Percentiles rank a stretch among this genome's conserved stretches.
Conservation (phyloP, 2,113 vertebrate species). For the Nycticryphes semicollaris region DNA sequence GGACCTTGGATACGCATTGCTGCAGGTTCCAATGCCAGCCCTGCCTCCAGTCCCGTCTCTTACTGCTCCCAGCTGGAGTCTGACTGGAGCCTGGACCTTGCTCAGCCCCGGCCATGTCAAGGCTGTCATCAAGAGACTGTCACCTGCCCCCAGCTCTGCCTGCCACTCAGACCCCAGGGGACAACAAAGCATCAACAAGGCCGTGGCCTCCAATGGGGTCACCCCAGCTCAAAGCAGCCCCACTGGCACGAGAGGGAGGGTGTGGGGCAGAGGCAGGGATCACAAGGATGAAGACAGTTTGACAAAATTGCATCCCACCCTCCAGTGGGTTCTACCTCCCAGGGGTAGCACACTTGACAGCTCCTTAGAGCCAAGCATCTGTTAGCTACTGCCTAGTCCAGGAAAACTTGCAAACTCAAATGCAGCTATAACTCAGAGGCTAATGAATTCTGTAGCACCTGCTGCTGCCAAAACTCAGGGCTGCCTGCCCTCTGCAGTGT, state of each 20-base stretch:
- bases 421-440: conserved; percentile 9
- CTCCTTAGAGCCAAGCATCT: conserved; percentile 9
- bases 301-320: neutral
- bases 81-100: neutral
- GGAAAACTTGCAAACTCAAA: conserved; percentile 2
- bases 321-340: neutral
- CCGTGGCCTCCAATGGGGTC: fast-evolving
- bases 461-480: conserved; percentile 32
- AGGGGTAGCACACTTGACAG: neutral
- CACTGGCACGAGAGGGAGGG: fast-evolving
- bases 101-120: fast-evolving
- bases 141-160: neutral
- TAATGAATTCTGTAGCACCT: conserved; percentile 41
- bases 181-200: fast-evolving
- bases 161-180: neutral
- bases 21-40: neutral
- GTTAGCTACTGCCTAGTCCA: neutral
- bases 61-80: neutral
- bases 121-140: neutral
- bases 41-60: neutral
- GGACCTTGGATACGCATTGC: neutral
- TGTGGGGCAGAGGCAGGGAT: neutral
- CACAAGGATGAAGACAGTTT: neutral
- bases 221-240: fast-evolving
- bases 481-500: neutral